These are phyloP conservation scores for Euura lappo DNA, from an alignment of 1,140 invertebrate species.

Conservation along the genomic window DNA sequence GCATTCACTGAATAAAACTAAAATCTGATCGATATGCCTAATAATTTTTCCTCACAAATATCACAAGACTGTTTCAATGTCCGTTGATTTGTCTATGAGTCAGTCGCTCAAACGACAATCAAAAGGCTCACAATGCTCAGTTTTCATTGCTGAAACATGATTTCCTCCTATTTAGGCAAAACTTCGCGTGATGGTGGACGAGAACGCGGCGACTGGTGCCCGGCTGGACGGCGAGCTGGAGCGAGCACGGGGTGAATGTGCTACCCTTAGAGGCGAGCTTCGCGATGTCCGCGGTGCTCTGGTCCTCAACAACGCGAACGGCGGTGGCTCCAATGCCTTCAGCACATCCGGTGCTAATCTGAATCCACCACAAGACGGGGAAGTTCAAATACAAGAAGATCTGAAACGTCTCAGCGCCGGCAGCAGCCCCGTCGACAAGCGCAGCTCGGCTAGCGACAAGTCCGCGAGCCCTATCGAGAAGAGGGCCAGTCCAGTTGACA, in stretches of 20 bases:
- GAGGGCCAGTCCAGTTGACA: constrained; percentile 48
- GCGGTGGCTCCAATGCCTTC: constrained; percentile 39
- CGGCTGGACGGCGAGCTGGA: constrained; percentile 70
- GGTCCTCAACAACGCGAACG: constrained; percentile 52
- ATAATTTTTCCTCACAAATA: too few relatives aligned
- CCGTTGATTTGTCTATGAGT: too few relatives aligned
- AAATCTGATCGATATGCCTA: too few relatives aligned
- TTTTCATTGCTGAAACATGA: too few relatives aligned
- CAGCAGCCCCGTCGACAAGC: constrained; percentile 55
- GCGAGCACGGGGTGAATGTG: constrained; percentile 66
- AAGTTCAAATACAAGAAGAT: constrained; percentile 44
- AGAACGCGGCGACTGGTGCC: constrained; percentile 69
- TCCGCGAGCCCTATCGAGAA: constrained; percentile 55
- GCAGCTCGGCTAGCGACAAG: constrained; percentile 55
- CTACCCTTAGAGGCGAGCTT: constrained; percentile 62
- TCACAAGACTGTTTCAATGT: too few relatives aligned
- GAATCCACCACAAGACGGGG: constrained; percentile 35
- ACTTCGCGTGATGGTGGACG: constrained; percentile 75
- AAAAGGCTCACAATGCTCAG: not conserved
- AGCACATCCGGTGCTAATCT: constrained; percentile 28
- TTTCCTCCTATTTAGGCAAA: constrained; percentile 57
- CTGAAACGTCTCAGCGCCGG: constrained; percentile 50
- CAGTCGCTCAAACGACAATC: not conserved
- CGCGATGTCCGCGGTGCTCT: constrained; percentile 54
- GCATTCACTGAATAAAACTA: too few relatives aligned